Evolutionary conservation across 2,888 invertebrate genomes (phyloP).

Genomic region (Sinohyriopsis cumingii): DNA sequence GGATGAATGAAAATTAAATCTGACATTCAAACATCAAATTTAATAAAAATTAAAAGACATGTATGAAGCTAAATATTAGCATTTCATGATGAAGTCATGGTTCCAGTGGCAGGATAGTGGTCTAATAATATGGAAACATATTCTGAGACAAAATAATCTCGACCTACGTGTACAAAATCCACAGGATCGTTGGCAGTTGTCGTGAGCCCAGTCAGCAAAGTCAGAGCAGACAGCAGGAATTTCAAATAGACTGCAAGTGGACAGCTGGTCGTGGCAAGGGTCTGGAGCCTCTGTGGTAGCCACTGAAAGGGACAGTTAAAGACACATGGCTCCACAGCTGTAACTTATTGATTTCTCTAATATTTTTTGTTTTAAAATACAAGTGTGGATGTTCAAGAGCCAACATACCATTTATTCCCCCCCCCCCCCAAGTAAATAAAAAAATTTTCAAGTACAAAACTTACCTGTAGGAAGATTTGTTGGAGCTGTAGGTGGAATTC

Average conservation of each 20-base stretch:
- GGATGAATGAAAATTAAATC: too few relatives aligned
- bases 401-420: too few relatives aligned
- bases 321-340: neutral
- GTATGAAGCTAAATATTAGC: too few relatives aligned
- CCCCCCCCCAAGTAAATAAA: too few relatives aligned
- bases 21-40: too few relatives aligned
- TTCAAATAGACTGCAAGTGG: constrained; percentile 45
- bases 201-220: constrained; percentile 50
- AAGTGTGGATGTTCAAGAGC: too few relatives aligned
- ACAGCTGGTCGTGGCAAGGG: constrained; percentile 50
- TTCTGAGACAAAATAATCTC: neutral
- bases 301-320: constrained; percentile 6
- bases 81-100: too few relatives aligned
- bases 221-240: constrained; percentile 32
- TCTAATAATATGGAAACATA: neutral
- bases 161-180: constrained; percentile 50
- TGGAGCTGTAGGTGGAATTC: constrained; percentile 41
- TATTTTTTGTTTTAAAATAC: too few relatives aligned
- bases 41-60: too few relatives aligned
- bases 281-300: constrained; percentile 30
- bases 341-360: too few relatives aligned
- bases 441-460: neutral
- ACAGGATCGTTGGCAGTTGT: constrained; percentile 53
- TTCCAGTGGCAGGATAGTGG: too few relatives aligned
- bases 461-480: constrained; percentile 29